Evolutionary conservation across 2,797 vertebrate species (phyloP).

Genomic region (Fundulus diaphanus): DNA sequence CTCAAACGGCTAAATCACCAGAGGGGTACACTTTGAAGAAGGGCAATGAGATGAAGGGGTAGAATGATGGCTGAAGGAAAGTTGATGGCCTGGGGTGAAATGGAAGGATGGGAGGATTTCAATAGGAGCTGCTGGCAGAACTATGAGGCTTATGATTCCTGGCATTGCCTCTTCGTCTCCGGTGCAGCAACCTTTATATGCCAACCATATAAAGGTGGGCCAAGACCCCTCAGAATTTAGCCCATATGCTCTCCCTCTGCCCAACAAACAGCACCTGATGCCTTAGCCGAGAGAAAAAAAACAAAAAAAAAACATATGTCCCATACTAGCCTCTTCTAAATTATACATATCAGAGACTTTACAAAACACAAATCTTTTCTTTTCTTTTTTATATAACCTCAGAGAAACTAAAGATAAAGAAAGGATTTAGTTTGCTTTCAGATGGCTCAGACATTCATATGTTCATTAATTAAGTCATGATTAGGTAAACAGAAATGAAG

Average conservation of each 20-base stretch:
- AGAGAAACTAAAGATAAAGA: not conserved
- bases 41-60: conserved; percentile 43
- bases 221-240: conserved; percentile 73
- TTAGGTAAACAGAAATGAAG: conserved; percentile 2
- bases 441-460: not conserved
- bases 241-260: conserved; percentile 77
- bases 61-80: conserved; percentile 42
- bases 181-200: conserved; percentile 67
- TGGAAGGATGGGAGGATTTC: conserved; percentile 57
- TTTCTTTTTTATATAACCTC: not conserved
- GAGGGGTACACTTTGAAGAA: conserved; percentile 65
- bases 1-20: conserved; percentile 70
- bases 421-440: not conserved
- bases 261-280: conserved; percentile 50
- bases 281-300: no score
- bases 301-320: no score
- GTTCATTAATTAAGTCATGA: not conserved
- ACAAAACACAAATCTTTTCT: conserved; percentile 42
- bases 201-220: conserved; percentile 74
- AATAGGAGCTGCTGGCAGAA: conserved; percentile 59
- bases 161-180: conserved; percentile 63
- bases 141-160: conserved; percentile 66
- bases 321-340: conserved; percentile 66
- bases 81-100: conserved; percentile 58
- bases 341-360: conserved; percentile 48